Evolutionary conservation across 2,113 vertebrate species (phyloP), one percentile per base, ranked within the genome.

Genomic region (Microtus richardsoni): DNA sequence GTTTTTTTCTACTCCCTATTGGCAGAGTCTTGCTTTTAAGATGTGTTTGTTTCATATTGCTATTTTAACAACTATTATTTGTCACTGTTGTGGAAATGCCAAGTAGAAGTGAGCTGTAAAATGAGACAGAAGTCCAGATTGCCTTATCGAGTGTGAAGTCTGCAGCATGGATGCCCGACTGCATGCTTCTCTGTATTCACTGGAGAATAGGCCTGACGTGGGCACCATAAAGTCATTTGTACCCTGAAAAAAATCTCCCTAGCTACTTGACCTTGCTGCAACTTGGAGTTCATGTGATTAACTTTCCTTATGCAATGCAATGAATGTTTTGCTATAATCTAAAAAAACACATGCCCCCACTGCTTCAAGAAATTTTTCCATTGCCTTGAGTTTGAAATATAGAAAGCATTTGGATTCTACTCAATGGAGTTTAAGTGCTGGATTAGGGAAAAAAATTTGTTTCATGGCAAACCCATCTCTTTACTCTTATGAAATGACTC

Each of bases 271-370:
- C 8, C n/a, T 94, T 33, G 70, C 66, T 74, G 58, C 70, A 78
- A 66, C 19, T 90, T 95, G 49, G 39, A 88, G 33, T 44, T 91
- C 71, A 95, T 91, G 91, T 92, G 93, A 79, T 92, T 96, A 87
- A 93, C 39, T 94, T 91, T 14, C 19, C 95, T 92, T 95, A 62
- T 94, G 68, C 7, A 92, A 33, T 88, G 74, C 94, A 95, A n/a
- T 94, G 19, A 96, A 13, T 26, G 0, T 70, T 89, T 19, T n/a
- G 60, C 85, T 58, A 39, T 54, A 86, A n/a, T 82, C 28, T 97
- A 19, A 54, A 97, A 68, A 91, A 62, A 79, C 52, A 60, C 11
- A 74, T 17, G 70, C 14, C 28, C 33, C 71, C 44, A 86, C 26
- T 94, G 16, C 14, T 89, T 30, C 83, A 71, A 87, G 78, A 95